phyloP scores from a whole-genome alignment of 2,888 invertebrate genomes.

The Campopleginae sp. region DNA sequence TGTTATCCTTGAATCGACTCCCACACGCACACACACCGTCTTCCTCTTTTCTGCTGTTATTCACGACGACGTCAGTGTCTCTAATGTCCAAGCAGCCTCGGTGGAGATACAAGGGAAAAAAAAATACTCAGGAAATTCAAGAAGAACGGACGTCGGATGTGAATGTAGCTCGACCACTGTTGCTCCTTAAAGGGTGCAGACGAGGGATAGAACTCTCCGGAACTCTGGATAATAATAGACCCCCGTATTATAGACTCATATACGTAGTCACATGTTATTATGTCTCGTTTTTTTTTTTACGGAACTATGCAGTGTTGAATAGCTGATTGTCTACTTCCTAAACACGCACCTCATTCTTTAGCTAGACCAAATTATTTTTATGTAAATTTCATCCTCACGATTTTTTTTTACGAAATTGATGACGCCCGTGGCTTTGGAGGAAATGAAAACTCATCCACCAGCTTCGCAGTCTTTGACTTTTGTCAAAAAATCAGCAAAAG shows the following conservation, averaged over 20 bases:
- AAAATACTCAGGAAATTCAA: slow-evolving; percentile 73
- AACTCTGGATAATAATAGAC: slow-evolving; percentile 19
- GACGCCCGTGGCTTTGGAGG: no score
- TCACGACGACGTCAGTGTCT: slow-evolving; percentile 21
- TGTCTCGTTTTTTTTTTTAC: not conserved
- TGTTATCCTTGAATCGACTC: slow-evolving; percentile 80
- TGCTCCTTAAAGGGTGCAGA: slow-evolving; percentile 48
- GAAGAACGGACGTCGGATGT: slow-evolving; percentile 72
- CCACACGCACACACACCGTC: slow-evolving; percentile 13
- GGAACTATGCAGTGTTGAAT: slow-evolving; percentile 21
- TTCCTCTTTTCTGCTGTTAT: slow-evolving; percentile 21
- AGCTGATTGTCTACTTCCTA: slow-evolving; percentile 56
- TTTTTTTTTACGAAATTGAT: no score
- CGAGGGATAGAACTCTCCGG: slow-evolving; percentile 22
- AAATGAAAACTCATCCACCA: no score
- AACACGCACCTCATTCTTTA: slow-evolving; percentile 55
- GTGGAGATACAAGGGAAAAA: not conserved
- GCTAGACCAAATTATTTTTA: slow-evolving; percentile 17
- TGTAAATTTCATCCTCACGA: not conserved
- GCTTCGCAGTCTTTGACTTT: no score
- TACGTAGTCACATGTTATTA: not conserved
- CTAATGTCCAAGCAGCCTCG: slow-evolving; percentile 21
- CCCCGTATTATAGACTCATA: slow-evolving; percentile 1
- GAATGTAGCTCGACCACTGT: slow-evolving; percentile 4
- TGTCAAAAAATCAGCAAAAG: no score